Percentiles rank a stretch among this genome's conserved stretches.
phyloP scores from a whole-genome alignment of 92 coral and sea anemone species.

The Phenganax stokvisi region DNA sequence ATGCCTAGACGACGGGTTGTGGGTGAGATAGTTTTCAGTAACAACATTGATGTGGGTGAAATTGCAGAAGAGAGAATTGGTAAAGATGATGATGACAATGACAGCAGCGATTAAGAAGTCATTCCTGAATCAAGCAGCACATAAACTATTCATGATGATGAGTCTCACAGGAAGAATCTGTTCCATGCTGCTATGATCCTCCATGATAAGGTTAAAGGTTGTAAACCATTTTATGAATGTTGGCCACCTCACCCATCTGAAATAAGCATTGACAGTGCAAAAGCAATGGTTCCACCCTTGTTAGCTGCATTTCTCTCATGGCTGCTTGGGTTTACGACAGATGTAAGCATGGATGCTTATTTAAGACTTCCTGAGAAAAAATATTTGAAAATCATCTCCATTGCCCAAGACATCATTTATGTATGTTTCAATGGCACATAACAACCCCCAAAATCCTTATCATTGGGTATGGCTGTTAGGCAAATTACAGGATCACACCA shows the following conservation, averaged over 20 bases:
- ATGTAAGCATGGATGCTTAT: background rate
- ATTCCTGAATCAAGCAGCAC: background rate
- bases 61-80: background rate
- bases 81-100: background rate
- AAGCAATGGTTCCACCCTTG: background rate
- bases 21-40: background rate
- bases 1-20: background rate
- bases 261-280: background rate
- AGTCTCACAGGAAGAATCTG: background rate
- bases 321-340: constrained; percentile 4
- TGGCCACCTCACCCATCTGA: background rate
- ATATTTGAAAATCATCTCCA: background rate
- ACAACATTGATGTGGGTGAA: background rate
- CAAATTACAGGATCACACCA: constrained; percentile 1
- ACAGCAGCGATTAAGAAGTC: background rate
- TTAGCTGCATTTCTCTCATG: background rate
- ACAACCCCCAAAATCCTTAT: background rate
- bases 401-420: background rate
- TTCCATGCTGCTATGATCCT: background rate
- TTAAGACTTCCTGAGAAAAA: background rate
- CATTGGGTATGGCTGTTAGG: background rate
- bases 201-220: background rate
- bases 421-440: background rate
- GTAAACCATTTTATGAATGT: background rate
- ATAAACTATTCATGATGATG: background rate